Percentiles rank a stretch among this genome's conserved stretches.
phyloP scores from a whole-genome alignment of 2,113 vertebrate genomes.

The Bos indicus region DNA sequence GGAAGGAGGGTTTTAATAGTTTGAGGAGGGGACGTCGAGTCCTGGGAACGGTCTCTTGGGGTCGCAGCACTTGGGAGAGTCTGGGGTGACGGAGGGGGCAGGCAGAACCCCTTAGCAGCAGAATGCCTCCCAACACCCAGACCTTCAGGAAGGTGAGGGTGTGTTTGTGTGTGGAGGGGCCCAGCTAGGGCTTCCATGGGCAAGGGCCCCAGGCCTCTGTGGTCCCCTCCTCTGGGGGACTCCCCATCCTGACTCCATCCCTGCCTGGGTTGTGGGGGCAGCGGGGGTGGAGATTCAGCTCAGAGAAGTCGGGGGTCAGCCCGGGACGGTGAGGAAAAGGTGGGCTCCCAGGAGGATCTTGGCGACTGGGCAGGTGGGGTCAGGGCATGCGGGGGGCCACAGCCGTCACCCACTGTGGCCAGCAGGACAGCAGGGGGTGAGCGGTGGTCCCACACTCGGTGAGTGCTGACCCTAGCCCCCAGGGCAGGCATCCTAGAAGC shows the following conservation, averaged over 20 bases:
- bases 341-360: neutral
- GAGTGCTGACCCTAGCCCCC: neutral
- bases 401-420: neutral
- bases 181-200: neutral
- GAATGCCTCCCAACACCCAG: neutral
- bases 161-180: rapidly evolving
- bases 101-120: neutral
- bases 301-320: neutral
- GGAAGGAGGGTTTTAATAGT: neutral
- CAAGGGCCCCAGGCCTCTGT: neutral
- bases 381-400: neutral
- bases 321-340: rapidly evolving
- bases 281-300: neutral
- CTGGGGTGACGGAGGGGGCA: neutral
- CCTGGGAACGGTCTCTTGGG: neutral
- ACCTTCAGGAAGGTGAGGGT: neutral
- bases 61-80: neutral
- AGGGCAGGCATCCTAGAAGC: neutral
- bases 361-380: neutral
- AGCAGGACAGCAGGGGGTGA: neutral
- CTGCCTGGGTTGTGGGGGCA: neutral
- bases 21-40: neutral
- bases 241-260: neutral
- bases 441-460: rapidly evolving
- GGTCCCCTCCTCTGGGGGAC: neutral